Percentiles rank a stretch among this genome's conserved stretches.
phyloP scores from a whole-genome alignment of 2,797 vertebrate genomes.

The Myotis pilosus region DNA sequence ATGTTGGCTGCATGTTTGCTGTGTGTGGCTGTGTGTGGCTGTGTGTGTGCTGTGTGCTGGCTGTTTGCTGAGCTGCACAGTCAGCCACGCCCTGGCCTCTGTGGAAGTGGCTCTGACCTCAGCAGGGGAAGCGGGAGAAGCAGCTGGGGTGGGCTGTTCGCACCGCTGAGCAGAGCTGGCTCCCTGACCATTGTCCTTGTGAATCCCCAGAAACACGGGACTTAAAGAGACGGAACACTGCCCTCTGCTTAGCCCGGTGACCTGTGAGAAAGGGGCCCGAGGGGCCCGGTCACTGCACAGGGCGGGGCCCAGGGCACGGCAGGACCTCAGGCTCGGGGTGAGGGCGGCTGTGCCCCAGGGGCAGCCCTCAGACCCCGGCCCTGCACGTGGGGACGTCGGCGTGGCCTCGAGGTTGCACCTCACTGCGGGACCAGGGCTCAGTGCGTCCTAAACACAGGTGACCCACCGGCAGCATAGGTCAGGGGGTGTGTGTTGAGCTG shows the following conservation, averaged over 20 bases:
- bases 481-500: too few species aligned
- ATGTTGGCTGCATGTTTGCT: too few species aligned
- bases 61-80: neutral
- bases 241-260: neutral
- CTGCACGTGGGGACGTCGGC: too few species aligned
- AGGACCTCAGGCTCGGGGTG: neutral
- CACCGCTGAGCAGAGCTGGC: too few species aligned
- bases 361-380: neutral
- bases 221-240: rapidly evolving
- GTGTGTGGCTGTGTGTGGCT: too few species aligned
- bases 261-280: neutral
- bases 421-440: neutral
- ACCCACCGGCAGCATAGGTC: too few species aligned
- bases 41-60: too few species aligned
- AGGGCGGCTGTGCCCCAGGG: neutral
- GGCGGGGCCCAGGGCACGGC: neutral
- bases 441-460: too few species aligned
- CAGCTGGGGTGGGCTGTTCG: neutral
- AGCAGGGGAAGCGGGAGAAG: neutral
- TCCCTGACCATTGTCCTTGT: too few species aligned
- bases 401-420: too few species aligned
- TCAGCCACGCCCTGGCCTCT: neutral
- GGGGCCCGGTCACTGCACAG: neutral
- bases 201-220: too few species aligned
- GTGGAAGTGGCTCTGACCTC: too few species aligned